Evolutionary conservation across 2,113 vertebrate species (phyloP).

Genomic region (Phoenicopterus ruber): DNA sequence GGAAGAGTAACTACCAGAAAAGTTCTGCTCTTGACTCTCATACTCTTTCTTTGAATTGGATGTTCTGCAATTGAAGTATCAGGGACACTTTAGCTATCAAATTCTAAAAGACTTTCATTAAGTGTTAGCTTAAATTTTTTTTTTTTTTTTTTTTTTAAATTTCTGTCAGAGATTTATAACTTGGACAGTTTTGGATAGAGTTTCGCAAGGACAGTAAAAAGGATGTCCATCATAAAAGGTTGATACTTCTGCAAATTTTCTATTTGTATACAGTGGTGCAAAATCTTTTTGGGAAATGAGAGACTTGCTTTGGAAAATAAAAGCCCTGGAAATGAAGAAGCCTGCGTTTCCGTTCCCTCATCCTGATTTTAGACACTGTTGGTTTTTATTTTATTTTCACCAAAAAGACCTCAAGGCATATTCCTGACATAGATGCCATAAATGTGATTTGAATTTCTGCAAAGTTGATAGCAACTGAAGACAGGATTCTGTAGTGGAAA

Average conservation of each 20-base stretch:
- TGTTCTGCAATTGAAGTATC: not conserved
- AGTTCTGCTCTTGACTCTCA: not conserved
- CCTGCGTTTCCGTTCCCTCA: not conserved
- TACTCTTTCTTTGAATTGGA: not conserved
- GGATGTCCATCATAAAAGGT: accelerated
- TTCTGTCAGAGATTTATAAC: not conserved
- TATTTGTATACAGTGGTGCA: not conserved
- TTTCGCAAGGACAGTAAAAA: not conserved
- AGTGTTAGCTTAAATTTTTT: not conserved
- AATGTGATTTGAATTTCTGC: not conserved
- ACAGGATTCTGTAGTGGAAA: not conserved
- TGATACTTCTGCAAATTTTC: not conserved
- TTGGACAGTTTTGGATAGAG: not conserved
- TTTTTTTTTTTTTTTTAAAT: not conserved
- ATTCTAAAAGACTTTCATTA: not conserved
- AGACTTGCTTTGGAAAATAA: not conserved
- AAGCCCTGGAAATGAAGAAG: not conserved
- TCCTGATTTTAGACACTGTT: not conserved
- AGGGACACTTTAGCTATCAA: not conserved
- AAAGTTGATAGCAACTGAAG: not conserved
- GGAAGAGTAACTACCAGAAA: not conserved
- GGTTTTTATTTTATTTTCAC: not conserved
- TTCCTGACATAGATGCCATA: not conserved
- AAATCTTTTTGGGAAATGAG: not conserved
- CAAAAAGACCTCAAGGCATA: not conserved